These are phyloP conservation scores for Ladona fulva DNA, from an alignment of 1,140 invertebrate genomes.

Conservation along the genomic window DNA sequence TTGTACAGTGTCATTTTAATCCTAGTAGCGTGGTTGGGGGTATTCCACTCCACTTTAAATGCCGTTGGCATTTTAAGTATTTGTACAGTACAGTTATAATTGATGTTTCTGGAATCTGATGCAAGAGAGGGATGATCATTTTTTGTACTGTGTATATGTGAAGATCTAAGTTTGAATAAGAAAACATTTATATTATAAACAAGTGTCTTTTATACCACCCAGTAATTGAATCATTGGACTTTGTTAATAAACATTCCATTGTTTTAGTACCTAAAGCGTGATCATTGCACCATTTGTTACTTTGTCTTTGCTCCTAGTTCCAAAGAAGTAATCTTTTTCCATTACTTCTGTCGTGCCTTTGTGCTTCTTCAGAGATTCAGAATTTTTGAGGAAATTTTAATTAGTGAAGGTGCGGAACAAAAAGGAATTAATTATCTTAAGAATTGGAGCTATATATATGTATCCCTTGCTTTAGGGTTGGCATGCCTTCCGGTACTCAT, in stretches of 20 bases:
- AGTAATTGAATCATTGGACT: constrained; percentile 2
- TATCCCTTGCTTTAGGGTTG: no score
- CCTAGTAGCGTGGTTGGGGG: neutral
- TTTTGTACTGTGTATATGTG: constrained; percentile 10
- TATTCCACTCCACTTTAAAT: constrained; percentile 5
- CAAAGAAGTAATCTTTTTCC: no score
- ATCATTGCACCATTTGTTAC: no score
- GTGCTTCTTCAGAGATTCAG: no score
- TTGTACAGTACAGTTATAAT: constrained; percentile 5
- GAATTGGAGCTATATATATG: no score
- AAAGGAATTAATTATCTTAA: no score
- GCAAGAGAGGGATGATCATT: neutral
- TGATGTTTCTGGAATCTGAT: neutral
- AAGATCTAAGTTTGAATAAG: constrained; percentile 10
- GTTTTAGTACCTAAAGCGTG: neutral
- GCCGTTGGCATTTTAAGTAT: neutral
- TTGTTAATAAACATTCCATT: constrained; percentile 10
- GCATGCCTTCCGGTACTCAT: no score
- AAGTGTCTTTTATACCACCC: constrained; percentile 2
- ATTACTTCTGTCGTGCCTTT: no score
- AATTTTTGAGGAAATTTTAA: no score
- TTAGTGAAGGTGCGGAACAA: no score
- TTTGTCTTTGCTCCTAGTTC: no score
- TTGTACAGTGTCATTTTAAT: constrained; percentile 7
- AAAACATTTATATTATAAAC: constrained; percentile 6